Evolutionary conservation across 2,113 vertebrate species (phyloP), one percentile per base, ranked within the genome.

Genomic region (Sarotherodon lohbergeri): DNA sequence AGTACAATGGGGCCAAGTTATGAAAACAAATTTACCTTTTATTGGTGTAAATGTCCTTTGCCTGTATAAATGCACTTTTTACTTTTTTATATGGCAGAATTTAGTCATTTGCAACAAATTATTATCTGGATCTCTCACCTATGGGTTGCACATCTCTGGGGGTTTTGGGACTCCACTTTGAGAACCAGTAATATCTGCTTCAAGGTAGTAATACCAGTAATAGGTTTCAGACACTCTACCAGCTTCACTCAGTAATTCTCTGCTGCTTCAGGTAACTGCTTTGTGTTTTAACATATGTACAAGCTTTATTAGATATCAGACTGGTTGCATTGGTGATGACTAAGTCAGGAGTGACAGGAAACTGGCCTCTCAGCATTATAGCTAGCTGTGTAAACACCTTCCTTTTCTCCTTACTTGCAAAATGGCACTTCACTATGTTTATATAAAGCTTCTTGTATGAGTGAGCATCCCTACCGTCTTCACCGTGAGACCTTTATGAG

Each of bases 371-470:
- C 89, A 82, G 82, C 32, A 29, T 80, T 84, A 88, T 73, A 34
- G 29, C 81, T 71, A 84, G 46, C 81, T 76, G 54, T 86, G 85
- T 89, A 85, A 89, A 83, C 88, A 84, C 81, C 83, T 89, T 80
- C 80, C 52, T 39, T 13, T 39, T 83, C n/a, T 56, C 66, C 39
- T 39, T 55, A 56, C 78, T 82, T 83, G 80, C 79, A 80, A 82
- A 43, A 55, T 91, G 86, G 50, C 81, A 90, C 89, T 92, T 91
- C 81, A 19, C 48, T 79, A 82, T 63, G 22, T 88, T 87, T 89
- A 48, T 82, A 54, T 80, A 79, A 80, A 87, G 43, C 56, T 46
- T 59, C 68, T 76, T 85, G 81, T 68, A 81, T 76, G 41, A 78
- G 66, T 29, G 66, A 63, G 63, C 57, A 68, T 90, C 73, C 54